Percentiles rank a stretch among this genome's conserved stretches.
Conservation (phyloP, 2,888 invertebrate genomes). For the Calliopum simillimum region DNA sequence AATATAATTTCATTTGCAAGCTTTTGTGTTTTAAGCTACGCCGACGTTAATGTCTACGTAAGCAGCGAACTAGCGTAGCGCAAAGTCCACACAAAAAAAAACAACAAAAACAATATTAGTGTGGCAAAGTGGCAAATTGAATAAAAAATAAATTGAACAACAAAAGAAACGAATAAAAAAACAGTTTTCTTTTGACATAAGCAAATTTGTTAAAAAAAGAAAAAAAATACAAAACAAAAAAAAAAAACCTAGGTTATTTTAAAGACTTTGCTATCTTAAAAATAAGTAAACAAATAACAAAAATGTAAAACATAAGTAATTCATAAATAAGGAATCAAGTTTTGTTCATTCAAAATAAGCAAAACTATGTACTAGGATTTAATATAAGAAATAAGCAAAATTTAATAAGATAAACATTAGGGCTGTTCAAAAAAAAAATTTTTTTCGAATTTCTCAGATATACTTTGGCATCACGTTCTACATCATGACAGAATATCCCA, state of each 20-base stretch:
- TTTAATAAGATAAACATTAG: no score
- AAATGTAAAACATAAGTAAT: conserved; percentile 46
- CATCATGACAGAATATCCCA: no score
- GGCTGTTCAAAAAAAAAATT: no score
- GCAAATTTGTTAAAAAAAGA: no score
- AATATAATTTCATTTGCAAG: background rate
- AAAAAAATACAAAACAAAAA: no score
- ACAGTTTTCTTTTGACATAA: background rate
- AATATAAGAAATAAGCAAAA: conserved; percentile 8
- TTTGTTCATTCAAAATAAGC: conserved; percentile 27
- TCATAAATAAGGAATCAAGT: conserved; percentile 16
- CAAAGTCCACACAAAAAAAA: conserved; percentile 21
- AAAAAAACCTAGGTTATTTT: conserved; percentile 53
- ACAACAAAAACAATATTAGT: background rate
- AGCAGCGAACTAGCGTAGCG: conserved; percentile 22
- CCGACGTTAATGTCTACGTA: background rate
- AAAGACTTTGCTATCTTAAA: conserved; percentile 45
- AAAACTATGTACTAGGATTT: conserved; percentile 16
- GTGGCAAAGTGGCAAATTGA: no score
- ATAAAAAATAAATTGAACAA: background rate
- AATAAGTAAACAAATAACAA: conserved; percentile 56
- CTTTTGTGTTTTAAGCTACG: background rate
- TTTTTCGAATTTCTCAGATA: no score
- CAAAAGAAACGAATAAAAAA: conserved; percentile 1
- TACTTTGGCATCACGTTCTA: no score